Evolutionary conservation across 2,113 vertebrate genomes (phyloP).

Genomic region (Mohoua ochrocephala): DNA sequence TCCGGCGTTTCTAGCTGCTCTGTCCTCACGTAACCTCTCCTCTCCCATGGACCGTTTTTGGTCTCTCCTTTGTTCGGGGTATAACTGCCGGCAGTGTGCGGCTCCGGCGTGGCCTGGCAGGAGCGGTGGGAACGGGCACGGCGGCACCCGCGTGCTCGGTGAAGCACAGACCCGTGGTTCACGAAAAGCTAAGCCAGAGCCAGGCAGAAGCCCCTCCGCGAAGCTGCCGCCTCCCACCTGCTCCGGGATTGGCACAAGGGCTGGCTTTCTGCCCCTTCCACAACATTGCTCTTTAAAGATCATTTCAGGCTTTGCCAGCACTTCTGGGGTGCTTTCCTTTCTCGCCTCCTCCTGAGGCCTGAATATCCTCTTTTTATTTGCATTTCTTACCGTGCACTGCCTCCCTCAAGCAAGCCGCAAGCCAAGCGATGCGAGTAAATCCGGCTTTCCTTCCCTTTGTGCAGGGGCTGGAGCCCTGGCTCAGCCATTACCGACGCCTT

Average conservation of each 20-base stretch:
- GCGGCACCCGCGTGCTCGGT: neutral
- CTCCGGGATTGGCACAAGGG: neutral
- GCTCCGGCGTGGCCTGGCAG: neutral
- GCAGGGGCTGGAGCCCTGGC: neutral
- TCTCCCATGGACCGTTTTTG: neutral
- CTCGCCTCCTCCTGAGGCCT: neutral
- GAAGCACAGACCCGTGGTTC: neutral
- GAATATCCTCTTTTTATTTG: neutral
- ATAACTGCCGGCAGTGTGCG: neutral
- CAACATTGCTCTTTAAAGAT: neutral
- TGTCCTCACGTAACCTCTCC: conserved; percentile 43
- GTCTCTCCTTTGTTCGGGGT: neutral
- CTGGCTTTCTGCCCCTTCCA: neutral
- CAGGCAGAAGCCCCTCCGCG: neutral
- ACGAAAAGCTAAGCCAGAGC: neutral
- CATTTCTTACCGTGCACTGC: neutral
- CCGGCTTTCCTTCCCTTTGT: neutral
- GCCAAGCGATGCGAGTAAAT: neutral
- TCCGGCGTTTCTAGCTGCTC: neutral
- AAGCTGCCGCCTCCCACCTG: neutral
- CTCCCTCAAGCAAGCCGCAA: neutral
- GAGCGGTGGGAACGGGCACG: neutral
- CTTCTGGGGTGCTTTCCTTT: neutral
- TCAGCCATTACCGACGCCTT: neutral
- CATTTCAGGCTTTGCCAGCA: neutral